Percentiles rank a stretch among this genome's conserved stretches.
These are phyloP conservation scores for Bembecia ichneumoniformis DNA, from an alignment of 2,888 invertebrate species.

Conservation along the genomic window DNA sequence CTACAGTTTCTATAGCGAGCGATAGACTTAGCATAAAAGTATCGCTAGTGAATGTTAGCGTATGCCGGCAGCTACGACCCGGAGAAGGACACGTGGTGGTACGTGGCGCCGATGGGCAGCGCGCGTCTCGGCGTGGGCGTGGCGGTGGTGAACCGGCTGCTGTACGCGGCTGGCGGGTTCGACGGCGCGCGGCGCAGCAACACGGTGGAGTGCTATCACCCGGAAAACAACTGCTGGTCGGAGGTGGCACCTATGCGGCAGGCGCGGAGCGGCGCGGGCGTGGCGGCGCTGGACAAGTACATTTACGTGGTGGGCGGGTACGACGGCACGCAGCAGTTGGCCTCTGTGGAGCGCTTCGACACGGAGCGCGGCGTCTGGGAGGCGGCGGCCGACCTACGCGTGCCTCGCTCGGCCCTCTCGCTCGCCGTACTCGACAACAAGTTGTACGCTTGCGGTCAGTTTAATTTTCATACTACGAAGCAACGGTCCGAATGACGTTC, in stretches of 20 bases:
- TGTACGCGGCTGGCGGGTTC: slow-evolving; percentile 91
- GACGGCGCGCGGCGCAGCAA: slow-evolving; percentile 84
- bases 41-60: too few relatives aligned
- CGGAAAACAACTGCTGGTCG: slow-evolving; percentile 92
- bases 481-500: too few relatives aligned
- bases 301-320: slow-evolving; percentile 97
- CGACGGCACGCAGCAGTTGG: slow-evolving; percentile 86
- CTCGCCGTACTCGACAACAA: slow-evolving; percentile 89
- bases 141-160: slow-evolving; percentile 82
- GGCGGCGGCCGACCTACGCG: slow-evolving; percentile 79
- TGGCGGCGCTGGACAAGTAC: slow-evolving; percentile 86
- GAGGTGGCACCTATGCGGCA: slow-evolving; percentile 83
- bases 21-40: too few relatives aligned
- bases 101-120: slow-evolving; percentile 80
- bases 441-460: slow-evolving; percentile 88
- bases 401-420: slow-evolving; percentile 89
- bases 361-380: slow-evolving; percentile 88
- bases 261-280: slow-evolving; percentile 88
- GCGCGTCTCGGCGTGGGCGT: slow-evolving; percentile 87
- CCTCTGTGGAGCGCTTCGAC: slow-evolving; percentile 88
- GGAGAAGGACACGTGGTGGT: slow-evolving; percentile 85
- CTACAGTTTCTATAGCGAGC: too few relatives aligned
- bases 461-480: background rate
- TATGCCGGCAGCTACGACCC: slow-evolving; percentile 81
- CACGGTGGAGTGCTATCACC: slow-evolving; percentile 92